Conservation (phyloP, 2,888 invertebrate species). For the Lochmaea capreae region DNA sequence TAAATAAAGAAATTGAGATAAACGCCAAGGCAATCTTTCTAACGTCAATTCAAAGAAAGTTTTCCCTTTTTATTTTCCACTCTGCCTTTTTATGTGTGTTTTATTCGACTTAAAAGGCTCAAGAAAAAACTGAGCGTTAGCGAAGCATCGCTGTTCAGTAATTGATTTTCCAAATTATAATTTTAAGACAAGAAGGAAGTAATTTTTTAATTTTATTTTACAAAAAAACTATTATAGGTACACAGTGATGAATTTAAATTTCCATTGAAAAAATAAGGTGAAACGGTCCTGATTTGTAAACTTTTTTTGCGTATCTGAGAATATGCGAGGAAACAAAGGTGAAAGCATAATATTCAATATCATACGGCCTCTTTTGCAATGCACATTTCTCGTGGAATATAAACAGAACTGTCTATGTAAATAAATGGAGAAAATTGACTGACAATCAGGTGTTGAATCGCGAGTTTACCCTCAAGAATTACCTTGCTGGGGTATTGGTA, state of each 20-base stretch:
- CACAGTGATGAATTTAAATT: too few species aligned
- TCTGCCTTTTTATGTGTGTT: conserved; percentile 43
- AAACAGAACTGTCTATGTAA: conserved; percentile 43
- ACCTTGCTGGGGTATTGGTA: conserved; percentile 35
- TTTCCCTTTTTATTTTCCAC: conserved; percentile 39
- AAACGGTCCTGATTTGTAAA: too few species aligned
- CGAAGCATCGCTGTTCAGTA: conserved; percentile 48
- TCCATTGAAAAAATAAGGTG: too few species aligned
- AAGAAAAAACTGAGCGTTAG: conserved; percentile 40
- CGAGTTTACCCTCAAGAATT: conserved; percentile 38
- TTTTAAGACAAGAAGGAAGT: conserved; percentile 38
- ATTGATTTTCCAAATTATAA: conserved; percentile 54
- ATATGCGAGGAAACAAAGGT: not conserved
- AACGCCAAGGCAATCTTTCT: conserved; percentile 27
- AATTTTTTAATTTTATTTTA: conserved; percentile 44
- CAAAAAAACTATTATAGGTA: not conserved
- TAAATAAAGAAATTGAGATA: conserved; percentile 35
- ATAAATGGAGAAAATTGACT: conserved; percentile 41
- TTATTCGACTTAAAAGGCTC: conserved; percentile 44
- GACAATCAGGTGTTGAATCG: conserved; percentile 44
- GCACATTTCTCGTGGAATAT: conserved; percentile 26
- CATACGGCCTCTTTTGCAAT: not conserved
- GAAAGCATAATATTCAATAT: conserved; percentile 1
- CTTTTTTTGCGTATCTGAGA: not conserved
- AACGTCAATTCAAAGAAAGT: conserved; percentile 33